These are phyloP conservation scores for Mus spretus DNA, from an alignment of 2,797 vertebrate genomes.

Conservation along the genomic window DNA sequence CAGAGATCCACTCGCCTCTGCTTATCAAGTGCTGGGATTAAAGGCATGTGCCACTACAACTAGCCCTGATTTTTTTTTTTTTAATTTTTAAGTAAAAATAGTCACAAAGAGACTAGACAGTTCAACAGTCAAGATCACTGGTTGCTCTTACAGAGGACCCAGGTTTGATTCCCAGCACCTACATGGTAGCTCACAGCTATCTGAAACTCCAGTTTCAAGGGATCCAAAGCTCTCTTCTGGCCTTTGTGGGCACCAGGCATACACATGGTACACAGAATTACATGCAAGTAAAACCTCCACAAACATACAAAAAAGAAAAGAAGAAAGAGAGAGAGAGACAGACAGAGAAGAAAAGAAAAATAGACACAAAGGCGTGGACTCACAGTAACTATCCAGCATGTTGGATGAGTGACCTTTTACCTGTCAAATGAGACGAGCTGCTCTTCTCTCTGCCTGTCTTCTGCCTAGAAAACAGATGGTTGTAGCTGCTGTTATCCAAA, in stretches of 20 bases:
- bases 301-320: neutral
- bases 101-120: neutral
- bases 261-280: neutral
- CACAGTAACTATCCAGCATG: neutral
- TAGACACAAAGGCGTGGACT: neutral
- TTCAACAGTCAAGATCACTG: neutral
- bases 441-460: conserved; percentile 94
- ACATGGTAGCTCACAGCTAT: neutral
- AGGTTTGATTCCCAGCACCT: neutral
- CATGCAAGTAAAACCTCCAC: neutral
- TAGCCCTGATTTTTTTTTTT: neutral
- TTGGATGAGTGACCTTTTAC: conserved; percentile 87
- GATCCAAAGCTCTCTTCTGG: neutral
- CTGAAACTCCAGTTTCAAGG: neutral
- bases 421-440: conserved; percentile 97
- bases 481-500: conserved; percentile 71
- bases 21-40: neutral
- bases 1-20: neutral
- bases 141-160: neutral
- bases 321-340: neutral
- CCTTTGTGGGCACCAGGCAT: neutral
- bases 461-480: conserved; percentile 89
- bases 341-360: neutral
- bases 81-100: neutral
- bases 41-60: neutral